Conservation (phyloP, 2,113 vertebrate genomes). For the Platichthys flesus region DNA sequence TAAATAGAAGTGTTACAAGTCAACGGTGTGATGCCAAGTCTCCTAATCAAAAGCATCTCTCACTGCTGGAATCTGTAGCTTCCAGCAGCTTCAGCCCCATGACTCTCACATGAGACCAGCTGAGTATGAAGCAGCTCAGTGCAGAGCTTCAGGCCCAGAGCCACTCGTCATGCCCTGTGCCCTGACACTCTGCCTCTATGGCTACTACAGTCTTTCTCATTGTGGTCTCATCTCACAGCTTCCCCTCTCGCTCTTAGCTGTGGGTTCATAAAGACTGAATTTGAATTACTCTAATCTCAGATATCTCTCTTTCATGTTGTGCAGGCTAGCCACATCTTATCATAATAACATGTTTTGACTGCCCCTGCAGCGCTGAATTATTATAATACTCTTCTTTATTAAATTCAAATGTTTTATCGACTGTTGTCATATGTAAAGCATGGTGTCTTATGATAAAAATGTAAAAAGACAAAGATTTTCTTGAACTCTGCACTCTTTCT, state of each 20-base stretch:
- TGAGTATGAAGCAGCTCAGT: slow-evolving; percentile 23
- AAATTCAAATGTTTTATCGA: background rate
- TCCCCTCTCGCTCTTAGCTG: slow-evolving; percentile 2
- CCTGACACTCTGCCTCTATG: background rate
- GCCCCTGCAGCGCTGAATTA: background rate
- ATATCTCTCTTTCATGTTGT: background rate
- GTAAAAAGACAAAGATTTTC: too few relatives aligned
- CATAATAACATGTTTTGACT: background rate
- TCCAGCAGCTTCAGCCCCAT: slow-evolving; percentile 31
- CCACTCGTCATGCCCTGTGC: background rate
- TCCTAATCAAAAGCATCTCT: background rate
- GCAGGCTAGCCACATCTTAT: background rate
- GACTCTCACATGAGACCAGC: slow-evolving; percentile 61
- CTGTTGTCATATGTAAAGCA: too few relatives aligned
- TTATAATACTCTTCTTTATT: slow-evolving; percentile 8
- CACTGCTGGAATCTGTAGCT: slow-evolving; percentile 8
- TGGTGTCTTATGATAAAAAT: too few relatives aligned
- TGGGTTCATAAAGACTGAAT: background rate
- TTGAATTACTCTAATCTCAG: background rate
- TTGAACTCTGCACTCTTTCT: too few relatives aligned
- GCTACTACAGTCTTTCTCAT: slow-evolving; percentile 1
- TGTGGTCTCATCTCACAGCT: slow-evolving; percentile 4
- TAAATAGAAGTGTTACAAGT: background rate
- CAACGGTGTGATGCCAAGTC: background rate
- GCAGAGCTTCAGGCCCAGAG: slow-evolving; percentile 2